phyloP scores from a whole-genome alignment of 2,888 invertebrate genomes.

The Meliscaeva auricollis region DNA sequence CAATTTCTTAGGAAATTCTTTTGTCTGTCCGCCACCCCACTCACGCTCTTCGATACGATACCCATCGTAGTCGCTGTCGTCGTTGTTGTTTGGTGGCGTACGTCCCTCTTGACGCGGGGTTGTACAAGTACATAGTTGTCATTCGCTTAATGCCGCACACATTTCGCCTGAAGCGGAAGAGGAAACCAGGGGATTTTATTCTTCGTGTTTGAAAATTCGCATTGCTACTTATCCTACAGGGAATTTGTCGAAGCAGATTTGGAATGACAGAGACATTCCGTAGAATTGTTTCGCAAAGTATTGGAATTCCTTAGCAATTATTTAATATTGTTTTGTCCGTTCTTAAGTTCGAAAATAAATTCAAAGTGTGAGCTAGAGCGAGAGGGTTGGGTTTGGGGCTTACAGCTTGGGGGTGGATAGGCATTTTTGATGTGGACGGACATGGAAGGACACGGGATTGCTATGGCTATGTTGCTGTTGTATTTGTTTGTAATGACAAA shows the following conservation, averaged over 20 bases:
- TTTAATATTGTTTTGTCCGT: conserved; percentile 61
- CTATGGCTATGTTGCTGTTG: not conserved
- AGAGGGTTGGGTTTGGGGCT: too few relatives aligned
- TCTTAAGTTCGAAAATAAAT: conserved; percentile 58
- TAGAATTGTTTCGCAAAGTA: conserved; percentile 70
- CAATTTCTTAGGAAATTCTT: conserved; percentile 48
- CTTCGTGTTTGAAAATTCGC: conserved; percentile 61
- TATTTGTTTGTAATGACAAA: not conserved
- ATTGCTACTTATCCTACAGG: conserved; percentile 56
- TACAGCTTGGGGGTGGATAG: not conserved
- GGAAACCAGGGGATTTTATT: conserved; percentile 53
- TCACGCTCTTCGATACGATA: not conserved
- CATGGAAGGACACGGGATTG: too few relatives aligned
- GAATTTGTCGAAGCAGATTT: conserved; percentile 68
- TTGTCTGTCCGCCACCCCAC: not conserved
- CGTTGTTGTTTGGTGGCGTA: too few relatives aligned
- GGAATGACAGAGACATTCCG: conserved; percentile 67
- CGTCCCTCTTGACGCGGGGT: not conserved
- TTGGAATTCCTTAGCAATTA: conserved; percentile 65
- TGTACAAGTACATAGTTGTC: conserved; percentile 38
- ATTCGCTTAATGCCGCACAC: conserved; percentile 52
- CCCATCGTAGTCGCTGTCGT: not conserved
- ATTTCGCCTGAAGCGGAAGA: conserved; percentile 20
- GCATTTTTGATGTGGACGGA: not conserved
- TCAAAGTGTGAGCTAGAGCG: conserved; percentile 8